phyloP scores from a whole-genome alignment of 2,797 vertebrate species.

The Malacoctenus gilli region DNA sequence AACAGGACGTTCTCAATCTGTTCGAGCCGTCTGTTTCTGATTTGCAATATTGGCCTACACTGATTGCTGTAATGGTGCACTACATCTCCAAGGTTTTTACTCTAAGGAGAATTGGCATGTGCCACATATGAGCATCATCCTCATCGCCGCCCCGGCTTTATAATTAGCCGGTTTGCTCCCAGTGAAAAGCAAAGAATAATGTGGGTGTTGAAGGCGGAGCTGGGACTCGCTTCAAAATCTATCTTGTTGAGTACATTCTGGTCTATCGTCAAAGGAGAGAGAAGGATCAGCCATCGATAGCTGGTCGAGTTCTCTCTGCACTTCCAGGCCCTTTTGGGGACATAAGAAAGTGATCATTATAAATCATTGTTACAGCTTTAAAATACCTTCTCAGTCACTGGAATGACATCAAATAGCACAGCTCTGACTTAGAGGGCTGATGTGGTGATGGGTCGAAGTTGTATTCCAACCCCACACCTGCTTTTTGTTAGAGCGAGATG shows the following conservation, averaged over 20 bases:
- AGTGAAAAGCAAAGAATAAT: conserved; percentile 56
- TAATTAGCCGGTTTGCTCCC: conserved; percentile 73
- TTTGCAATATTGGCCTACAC: conserved; percentile 74
- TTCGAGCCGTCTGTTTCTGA: conserved; percentile 79
- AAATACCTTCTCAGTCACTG: conserved; percentile 70
- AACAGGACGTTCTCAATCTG: conserved; percentile 82
- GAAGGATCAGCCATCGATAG: conserved; percentile 36
- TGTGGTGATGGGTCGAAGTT: conserved; percentile 67
- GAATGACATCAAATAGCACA: conserved; percentile 76
- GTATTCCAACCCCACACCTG: conserved; percentile 72
- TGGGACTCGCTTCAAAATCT: conserved; percentile 53
- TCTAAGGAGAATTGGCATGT: conserved; percentile 71
- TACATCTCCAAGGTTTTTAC: conserved; percentile 67
- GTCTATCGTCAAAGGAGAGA: conserved; percentile 41
- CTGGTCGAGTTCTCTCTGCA: conserved; percentile 37
- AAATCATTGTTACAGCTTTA: conserved; percentile 71
- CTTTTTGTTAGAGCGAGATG: conserved; percentile 73
- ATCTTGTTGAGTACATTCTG: conserved; percentile 54
- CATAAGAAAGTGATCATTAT: conserved; percentile 75
- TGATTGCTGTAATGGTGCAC: conserved; percentile 77
- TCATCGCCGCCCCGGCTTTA: conserved; percentile 63
- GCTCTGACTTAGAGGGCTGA: conserved; percentile 49
- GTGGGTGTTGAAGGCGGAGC: conserved; percentile 37
- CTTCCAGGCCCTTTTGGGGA: conserved; percentile 21
- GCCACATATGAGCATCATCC: conserved; percentile 66